Evolutionary conservation across 2,113 vertebrate genomes (phyloP).

Genomic region (Willisornis vidua): DNA sequence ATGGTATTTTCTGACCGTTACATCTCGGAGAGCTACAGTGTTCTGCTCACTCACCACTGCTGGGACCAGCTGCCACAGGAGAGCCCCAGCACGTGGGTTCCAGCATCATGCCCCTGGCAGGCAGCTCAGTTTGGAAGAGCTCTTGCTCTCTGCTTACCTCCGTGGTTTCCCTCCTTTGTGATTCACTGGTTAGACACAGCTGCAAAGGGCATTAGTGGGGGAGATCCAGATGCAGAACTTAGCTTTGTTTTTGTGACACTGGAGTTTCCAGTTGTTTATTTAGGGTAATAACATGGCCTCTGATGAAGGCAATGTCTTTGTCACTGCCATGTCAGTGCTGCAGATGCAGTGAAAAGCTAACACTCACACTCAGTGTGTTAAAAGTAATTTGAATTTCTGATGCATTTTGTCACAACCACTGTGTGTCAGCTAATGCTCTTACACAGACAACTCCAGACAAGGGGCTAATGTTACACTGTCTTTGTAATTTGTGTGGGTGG

Average conservation of each 20-base stretch:
- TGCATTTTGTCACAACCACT: background rate
- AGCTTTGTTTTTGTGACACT: background rate
- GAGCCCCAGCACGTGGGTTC: fast-evolving
- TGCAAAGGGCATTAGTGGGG: slow-evolving; percentile 40
- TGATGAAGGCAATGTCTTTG: background rate
- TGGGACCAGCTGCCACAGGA: fast-evolving
- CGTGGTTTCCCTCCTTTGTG: background rate
- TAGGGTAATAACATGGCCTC: background rate
- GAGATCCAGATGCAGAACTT: background rate
- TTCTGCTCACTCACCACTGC: fast-evolving
- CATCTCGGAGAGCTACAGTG: fast-evolving
- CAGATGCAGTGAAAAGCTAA: background rate
- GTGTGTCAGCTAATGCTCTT: background rate
- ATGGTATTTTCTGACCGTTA: background rate
- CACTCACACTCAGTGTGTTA: background rate
- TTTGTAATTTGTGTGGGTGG: background rate
- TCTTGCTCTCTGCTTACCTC: background rate
- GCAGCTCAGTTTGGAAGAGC: background rate
- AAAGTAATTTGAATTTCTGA: background rate
- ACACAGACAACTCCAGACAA: background rate
- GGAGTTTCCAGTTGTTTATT: slow-evolving; percentile 15
- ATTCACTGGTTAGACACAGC: background rate
- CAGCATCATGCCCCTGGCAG: fast-evolving
- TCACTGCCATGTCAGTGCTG: background rate
- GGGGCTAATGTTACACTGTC: background rate